Evolutionary conservation across 2,888 invertebrate species (phyloP), one percentile per base, ranked within the genome.

Genomic region (Ormyrus nitidulus): DNA sequence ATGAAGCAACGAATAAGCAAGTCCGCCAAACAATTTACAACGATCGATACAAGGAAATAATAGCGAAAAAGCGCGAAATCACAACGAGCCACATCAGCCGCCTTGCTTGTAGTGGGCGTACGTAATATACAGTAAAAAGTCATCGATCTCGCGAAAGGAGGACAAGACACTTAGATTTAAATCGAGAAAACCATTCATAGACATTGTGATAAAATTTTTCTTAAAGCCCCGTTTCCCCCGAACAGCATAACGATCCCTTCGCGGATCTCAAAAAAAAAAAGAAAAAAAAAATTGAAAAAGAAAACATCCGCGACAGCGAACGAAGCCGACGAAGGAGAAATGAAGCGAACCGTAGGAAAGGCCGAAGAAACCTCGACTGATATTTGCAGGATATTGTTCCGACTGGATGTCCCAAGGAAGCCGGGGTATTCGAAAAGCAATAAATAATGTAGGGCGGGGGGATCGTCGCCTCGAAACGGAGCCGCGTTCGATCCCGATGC

Each of bases 301-400:
- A 54, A 19, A 8, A 64, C 64, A 11, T 54, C 7, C 54, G 6
- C 58, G 54, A 64, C 34, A 4, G 34, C 9, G 53, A 73, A 34
- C 34, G 65, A 58, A 56, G n/a, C n/a, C 49, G 51, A 48, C 6
- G 19, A 44, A 10, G 10, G 62, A 44, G 13, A 77, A 78, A 54
- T 48, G 44, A 78, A 61, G 53, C 51, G 56, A 59, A 69, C 62
- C 13, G 58, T 73, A 58, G n/a, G 71, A 75, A 70, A 48, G 48
- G 51, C 70, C 68, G n/a, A 46, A 59, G 46, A 48, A 79, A 80
- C 64, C 69, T 81, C 79, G 88, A 90, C 89, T 90, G 90, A 90
- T 90, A 90, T 90, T 90, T 90, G 88, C 87, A 89, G 89, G 88
- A 90, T 90, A 90, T 90, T 90, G 90, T 89, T 89, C 88, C 89